Percentiles rank a stretch among this genome's conserved stretches.
These are phyloP conservation scores for Euborellia annulipes DNA, from an alignment of 1,140 invertebrate genomes.

Conservation along the genomic window DNA sequence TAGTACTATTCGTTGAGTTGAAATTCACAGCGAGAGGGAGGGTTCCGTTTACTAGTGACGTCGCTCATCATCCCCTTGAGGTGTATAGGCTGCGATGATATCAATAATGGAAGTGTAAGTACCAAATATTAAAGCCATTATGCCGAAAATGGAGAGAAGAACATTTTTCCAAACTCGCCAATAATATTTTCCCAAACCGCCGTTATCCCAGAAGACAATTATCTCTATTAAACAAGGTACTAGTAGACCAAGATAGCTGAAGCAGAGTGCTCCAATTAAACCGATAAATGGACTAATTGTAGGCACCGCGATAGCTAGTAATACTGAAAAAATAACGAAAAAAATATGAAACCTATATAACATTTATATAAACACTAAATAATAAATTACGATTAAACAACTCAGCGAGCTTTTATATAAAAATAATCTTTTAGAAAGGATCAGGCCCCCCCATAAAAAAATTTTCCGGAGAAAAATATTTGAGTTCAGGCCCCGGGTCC, in stretches of 20 bases:
- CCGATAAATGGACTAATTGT: conserved; percentile 81
- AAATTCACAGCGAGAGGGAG: too few species aligned
- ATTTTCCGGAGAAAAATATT: too few species aligned
- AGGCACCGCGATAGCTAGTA: conserved; percentile 71
- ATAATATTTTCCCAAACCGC: conserved; percentile 46
- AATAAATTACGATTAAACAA: too few species aligned
- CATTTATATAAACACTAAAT: too few species aligned
- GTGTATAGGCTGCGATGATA: conserved; percentile 36
- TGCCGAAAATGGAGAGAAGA: conserved; percentile 51
- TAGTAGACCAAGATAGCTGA: conserved; percentile 81
- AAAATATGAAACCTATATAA: too few species aligned
- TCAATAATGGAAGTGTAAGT: conserved; percentile 55
- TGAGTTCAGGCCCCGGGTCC: too few species aligned
- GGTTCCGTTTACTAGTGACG: too few species aligned
- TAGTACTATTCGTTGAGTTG: too few species aligned
- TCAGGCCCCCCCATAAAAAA: too few species aligned
- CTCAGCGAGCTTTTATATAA: not conserved
- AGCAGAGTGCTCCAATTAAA: conserved; percentile 86
- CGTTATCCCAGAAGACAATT: conserved; percentile 55
- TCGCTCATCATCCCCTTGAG: not conserved
- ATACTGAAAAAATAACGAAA: conserved; percentile 42
- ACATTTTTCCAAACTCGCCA: conserved; percentile 66
- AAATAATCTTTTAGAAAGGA: conserved; percentile 1
- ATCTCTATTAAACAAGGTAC: conserved; percentile 80
- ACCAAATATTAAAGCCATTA: conserved; percentile 62